phyloP scores from a whole-genome alignment of 2,888 invertebrate genomes.

The Nezara viridula region DNA sequence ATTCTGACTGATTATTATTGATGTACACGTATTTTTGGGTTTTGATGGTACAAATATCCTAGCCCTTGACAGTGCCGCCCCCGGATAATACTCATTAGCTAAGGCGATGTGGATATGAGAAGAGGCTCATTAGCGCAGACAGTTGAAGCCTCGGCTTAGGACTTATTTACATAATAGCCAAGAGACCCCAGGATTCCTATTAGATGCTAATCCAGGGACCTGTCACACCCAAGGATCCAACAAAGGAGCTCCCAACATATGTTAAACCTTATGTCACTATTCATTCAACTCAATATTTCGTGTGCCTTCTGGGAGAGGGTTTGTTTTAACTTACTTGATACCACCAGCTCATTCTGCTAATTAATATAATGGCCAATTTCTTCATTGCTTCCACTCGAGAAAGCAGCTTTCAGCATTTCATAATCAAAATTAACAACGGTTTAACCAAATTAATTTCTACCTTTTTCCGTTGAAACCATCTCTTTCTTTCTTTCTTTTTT shows the following conservation, averaged over 20 bases:
- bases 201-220: neutral
- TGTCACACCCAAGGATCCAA: neutral
- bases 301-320: too few species aligned
- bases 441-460: too few species aligned
- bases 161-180: conserved; percentile 1
- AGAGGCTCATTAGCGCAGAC: neutral
- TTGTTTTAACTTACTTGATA: neutral
- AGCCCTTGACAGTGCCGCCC: neutral
- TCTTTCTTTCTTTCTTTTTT: too few species aligned
- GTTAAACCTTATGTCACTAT: neutral
- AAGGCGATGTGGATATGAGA: neutral
- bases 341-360: neutral
- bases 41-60: neutral
- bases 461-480: too few species aligned
- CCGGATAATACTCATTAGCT: neutral
- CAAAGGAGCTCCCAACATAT: neutral
- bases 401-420: neutral
- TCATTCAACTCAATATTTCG: neutral
- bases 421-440: neutral
- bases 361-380: neutral
- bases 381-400: neutral
- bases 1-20: too few species aligned
- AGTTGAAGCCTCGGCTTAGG: neutral
- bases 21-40: too few species aligned
- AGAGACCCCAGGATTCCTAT: neutral